A percentile compares a stretch with the other conserved stretches of the same genome.
phyloP scores from a whole-genome alignment of 1,140 invertebrate species.

The Pteromalus puparum region DNA sequence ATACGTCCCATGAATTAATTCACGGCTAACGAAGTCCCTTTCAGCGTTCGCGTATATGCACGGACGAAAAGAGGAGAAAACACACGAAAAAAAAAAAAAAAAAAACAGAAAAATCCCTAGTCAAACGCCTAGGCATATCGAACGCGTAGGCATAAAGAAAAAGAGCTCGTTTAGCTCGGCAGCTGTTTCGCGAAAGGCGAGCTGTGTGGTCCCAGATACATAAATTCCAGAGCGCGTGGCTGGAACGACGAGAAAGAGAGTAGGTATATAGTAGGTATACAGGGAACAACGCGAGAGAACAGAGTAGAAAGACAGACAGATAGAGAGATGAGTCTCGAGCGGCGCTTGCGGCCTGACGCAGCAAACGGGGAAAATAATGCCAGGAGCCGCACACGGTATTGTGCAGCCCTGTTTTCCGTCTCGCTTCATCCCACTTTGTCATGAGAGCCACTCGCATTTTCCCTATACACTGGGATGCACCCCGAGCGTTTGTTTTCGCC shows the following conservation, averaged over 20 bases:
- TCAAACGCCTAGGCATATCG: background rate
- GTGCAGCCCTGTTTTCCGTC: conserved; percentile 8
- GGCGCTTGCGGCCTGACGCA: background rate
- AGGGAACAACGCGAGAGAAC: background rate
- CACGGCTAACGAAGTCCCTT: background rate
- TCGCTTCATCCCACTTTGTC: conserved; percentile 33
- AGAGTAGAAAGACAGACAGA: background rate
- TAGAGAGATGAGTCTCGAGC: conserved; percentile 24
- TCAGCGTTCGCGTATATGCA: background rate
- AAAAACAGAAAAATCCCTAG: too few relatives aligned
- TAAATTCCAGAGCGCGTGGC: conserved; percentile 2
- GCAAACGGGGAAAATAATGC: conserved; percentile 32
- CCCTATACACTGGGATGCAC: background rate
- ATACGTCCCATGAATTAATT: background rate
- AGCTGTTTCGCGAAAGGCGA: conserved; percentile 7
- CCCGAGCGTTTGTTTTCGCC: background rate
- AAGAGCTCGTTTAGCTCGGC: conserved; percentile 27
- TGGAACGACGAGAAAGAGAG: background rate
- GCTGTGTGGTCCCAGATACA: background rate
- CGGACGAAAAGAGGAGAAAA: background rate
- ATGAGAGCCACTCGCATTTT: conserved; percentile 27
- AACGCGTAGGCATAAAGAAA: background rate
- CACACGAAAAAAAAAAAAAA: background rate
- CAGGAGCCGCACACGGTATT: conserved; percentile 10
- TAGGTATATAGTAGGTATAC: too few relatives aligned